Base-by-base conservation (phyloP, 2,888 invertebrate species). In the Oxycera nigricornis region DNA sequence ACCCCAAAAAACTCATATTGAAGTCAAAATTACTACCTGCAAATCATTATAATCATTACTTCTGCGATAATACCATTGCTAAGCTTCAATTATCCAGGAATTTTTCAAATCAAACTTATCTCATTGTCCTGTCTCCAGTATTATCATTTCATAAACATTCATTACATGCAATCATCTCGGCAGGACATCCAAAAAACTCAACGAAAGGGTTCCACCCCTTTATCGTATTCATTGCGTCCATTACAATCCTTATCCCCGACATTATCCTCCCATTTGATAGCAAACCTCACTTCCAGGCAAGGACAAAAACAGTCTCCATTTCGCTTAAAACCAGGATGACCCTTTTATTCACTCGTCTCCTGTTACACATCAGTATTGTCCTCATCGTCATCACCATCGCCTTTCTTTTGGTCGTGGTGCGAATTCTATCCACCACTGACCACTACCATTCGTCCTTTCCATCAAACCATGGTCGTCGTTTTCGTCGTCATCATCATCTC, bases 131-230 rank as follows among this genome's bases (percentile, higher is more conserved):
- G 3, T 55, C 55, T 2, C 28, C 11, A 1, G 17, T 26, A 55
- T 52, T 31, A 70, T 70, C 70, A 22, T 28, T 20, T 20, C 20
- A 22, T 39, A 62, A 62, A 20, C 39, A 41, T 41, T 46, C 52
- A 70, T 70, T 70, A 70, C 52, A 52, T 70, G 70, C 30, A 70
- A 70, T 70, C 70, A 70, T 70, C 70, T 22, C 70, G 22, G 55
- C 55, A 52, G 70, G 70, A 70, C 52, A 70, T 22, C 22, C 31
- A 70, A 24, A 30, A 31, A 20, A n/a, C n/a, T n/a, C 22, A 31
- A 52, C 22, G 28, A 70, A 52, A 4, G 22, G 55, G 70, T 55
- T 52, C 70, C 70, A 70, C 70, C 70, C 70, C 55, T 70, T 70
- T 70, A 31, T 35, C 70, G 31, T 35, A 20, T 22, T 24, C 50